Evolutionary conservation across 1,140 invertebrate genomes (phyloP), one percentile per base, ranked within the genome.

Genomic region (Zaprionus ornatus): DNA sequence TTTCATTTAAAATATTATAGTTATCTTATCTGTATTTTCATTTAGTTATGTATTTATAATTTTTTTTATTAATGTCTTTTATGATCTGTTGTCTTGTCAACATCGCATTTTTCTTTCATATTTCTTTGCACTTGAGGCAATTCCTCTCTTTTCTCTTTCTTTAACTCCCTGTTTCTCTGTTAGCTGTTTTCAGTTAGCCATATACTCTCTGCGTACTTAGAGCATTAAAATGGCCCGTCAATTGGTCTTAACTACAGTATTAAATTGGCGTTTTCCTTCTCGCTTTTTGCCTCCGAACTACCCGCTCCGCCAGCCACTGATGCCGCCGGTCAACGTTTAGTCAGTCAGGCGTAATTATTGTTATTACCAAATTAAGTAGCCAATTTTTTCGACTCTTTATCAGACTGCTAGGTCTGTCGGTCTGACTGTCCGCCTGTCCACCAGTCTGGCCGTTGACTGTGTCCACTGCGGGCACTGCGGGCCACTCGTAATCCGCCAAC

Each of bases 291-390:
- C 40, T 9, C 40, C 7, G n/a, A 4, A 42, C 15, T 42, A 5
- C 6, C n/a, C 40, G n/a, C 40, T 42, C 13, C 21, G 32, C 40
- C 7, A 45, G 37, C 54, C 55, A 65, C 45, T 71, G 72, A 74
- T 74, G 73, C 73, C 64, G 72, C 77, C 83, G 83, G 83, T 87
- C 77, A 88, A 55, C 84, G 84, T 90, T 88, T 84, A 90, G 85
- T 85, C 84, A 88, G 85, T 79, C 79, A 90, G 75, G 81, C 85
- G 85, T 88, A 88, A 88, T 88, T 88, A 88, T 88, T 88, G 85
- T 88, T 88, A 88, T 88, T 88, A 90, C 85, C 85, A 88, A 88
- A 88, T 88, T 88, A 88, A 88, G 85, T 82, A 88, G 85, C 85
- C 85, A 90, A 85, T 88, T 85, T 88, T 88, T 84, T 88, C 64